Percentiles rank a stretch among this genome's conserved stretches.
phyloP scores from a whole-genome alignment of 2,797 vertebrate species.

The Cheirogaleus major region DNA sequence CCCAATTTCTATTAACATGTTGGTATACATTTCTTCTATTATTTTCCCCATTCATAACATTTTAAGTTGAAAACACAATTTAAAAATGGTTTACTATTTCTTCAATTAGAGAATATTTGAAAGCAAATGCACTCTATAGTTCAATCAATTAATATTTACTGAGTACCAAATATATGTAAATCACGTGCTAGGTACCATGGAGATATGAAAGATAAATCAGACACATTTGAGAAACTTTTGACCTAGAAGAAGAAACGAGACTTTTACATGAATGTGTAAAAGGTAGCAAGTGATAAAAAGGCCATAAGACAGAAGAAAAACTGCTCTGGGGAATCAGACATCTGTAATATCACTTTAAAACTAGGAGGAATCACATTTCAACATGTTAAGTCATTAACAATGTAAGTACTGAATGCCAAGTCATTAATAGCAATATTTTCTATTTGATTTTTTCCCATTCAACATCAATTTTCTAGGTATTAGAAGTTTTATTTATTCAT shows the following conservation, averaged over 20 bases:
- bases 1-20: not conserved
- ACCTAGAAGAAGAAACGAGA: not conserved
- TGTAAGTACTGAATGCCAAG: not conserved
- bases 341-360: slow-evolving; percentile 19
- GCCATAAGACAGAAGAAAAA: not conserved
- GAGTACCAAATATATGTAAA: not conserved
- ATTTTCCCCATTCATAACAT: slow-evolving; percentile 7
- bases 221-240: not conserved
- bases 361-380: not conserved
- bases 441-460: not conserved
- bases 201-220: slow-evolving; percentile 23
- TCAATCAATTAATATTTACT: not conserved
- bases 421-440: slow-evolving; percentile 32
- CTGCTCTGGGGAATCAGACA: not conserved
- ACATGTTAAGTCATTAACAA: not conserved
- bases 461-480: slow-evolving; percentile 6
- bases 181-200: not conserved
- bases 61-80: slow-evolving; percentile 36
- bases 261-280: not conserved
- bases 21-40: not conserved
- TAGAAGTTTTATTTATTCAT: slow-evolving; percentile 40
- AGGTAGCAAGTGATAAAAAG: slow-evolving; percentile 29
- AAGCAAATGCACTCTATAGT: not conserved
- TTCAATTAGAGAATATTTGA: slow-evolving; percentile 13
- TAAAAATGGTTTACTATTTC: slow-evolving; percentile 13